Conservation (phyloP, 2,797 vertebrate genomes). For the Chromobotia macracanthus region DNA sequence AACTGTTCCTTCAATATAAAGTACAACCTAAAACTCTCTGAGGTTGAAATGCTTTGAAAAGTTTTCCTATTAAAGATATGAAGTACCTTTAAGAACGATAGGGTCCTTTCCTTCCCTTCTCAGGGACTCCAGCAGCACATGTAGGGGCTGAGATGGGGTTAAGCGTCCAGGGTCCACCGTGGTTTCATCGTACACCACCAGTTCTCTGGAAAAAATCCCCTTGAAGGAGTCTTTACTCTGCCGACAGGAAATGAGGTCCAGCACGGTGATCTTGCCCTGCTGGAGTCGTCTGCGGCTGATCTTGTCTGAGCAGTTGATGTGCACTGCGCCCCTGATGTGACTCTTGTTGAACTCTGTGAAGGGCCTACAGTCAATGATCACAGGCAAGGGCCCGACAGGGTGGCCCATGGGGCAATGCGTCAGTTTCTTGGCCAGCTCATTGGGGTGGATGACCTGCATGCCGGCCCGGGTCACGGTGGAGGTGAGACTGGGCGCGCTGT, state of each 20-base stretch:
- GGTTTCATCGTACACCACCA: slow-evolving; percentile 96
- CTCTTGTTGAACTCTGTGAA: slow-evolving; percentile 98
- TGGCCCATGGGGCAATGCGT: slow-evolving; percentile 90
- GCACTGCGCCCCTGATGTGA: slow-evolving; percentile 95
- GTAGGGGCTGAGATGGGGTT: slow-evolving; percentile 89
- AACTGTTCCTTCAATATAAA: no score
- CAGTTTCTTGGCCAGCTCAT: slow-evolving; percentile 94
- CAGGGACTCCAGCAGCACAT: slow-evolving; percentile 94
- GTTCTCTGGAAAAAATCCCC: slow-evolving; percentile 99
- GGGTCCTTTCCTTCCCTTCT: slow-evolving; percentile 97
- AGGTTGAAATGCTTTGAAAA: no score
- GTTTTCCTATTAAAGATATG: no score
- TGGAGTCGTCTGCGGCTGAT: slow-evolving; percentile 95
- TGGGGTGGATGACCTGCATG: slow-evolving; percentile 91
- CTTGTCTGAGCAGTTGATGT: slow-evolving; percentile 98
- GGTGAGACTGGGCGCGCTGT: slow-evolving; percentile 80
- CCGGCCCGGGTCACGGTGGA: slow-evolving; percentile 78
- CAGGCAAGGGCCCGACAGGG: slow-evolving; percentile 85
- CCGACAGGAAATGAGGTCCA: slow-evolving; percentile 96
- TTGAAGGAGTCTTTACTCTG: slow-evolving; percentile 95
- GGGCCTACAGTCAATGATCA: slow-evolving; percentile 97
- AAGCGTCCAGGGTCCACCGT: slow-evolving; percentile 90
- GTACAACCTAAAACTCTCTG: no score
- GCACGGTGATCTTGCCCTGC: slow-evolving; percentile 97
- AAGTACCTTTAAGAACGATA: slow-evolving; percentile 93